Conservation (phyloP, 2,113 vertebrate species). For the Mesembrinibis cayennensis region DNA sequence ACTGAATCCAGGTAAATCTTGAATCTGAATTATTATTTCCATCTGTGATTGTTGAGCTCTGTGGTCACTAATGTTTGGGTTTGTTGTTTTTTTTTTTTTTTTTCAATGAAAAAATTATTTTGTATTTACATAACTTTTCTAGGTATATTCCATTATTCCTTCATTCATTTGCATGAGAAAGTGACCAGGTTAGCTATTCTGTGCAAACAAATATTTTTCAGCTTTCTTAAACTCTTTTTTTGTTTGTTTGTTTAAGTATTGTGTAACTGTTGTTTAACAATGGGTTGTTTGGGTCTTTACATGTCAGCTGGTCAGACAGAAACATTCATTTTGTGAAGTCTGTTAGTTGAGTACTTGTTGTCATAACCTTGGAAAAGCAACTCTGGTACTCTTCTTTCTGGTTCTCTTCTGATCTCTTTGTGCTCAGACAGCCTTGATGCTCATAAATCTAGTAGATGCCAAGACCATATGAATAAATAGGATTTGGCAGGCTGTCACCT, state of each 20-base stretch:
- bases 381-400: neutral
- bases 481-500: constrained; percentile 8
- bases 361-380: neutral
- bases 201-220: neutral
- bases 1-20: neutral
- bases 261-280: neutral
- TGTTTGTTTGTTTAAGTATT: neutral
- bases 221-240: neutral
- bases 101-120: neutral
- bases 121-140: neutral
- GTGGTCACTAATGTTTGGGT: neutral
- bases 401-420: neutral
- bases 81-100: too few relatives aligned
- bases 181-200: neutral
- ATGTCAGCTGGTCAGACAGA: neutral
- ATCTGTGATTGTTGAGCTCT: neutral
- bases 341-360: neutral
- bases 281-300: neutral
- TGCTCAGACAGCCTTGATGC: neutral
- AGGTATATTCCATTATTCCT: neutral
- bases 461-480: neutral
- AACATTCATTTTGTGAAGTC: neutral
- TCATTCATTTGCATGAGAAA: neutral
- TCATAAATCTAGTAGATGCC: neutral
- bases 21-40: neutral